phyloP scores from a whole-genome alignment of 2,797 vertebrate genomes.

The Ispidina lecontei region DNA sequence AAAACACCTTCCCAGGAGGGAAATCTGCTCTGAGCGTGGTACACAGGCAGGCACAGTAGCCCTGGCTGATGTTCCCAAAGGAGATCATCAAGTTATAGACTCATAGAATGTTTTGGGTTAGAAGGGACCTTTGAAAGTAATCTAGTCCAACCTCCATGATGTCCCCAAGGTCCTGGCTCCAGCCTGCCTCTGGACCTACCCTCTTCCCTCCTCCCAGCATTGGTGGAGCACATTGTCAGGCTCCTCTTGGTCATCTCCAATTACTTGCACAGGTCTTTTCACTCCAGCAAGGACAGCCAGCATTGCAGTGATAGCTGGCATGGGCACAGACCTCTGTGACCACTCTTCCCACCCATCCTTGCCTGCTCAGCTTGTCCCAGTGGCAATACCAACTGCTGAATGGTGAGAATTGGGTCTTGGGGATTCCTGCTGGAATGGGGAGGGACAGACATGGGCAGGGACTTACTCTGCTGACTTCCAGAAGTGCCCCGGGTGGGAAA shows the following conservation, averaged over 20 bases:
- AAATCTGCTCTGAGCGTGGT: background rate
- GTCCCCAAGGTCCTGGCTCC: background rate
- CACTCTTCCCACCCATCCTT: background rate
- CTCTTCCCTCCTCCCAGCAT: accelerated
- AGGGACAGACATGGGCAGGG: background rate
- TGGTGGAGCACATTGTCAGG: background rate
- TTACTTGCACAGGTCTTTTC: background rate
- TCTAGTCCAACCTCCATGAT: background rate
- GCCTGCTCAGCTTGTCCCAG: background rate
- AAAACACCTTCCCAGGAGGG: background rate
- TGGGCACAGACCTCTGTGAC: background rate
- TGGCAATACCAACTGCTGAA: background rate
- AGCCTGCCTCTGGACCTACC: background rate
- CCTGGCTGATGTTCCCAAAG: background rate
- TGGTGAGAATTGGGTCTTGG: background rate
- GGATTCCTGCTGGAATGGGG: accelerated
- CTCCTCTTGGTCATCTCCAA: background rate
- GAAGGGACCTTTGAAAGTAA: background rate
- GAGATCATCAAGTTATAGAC: background rate
- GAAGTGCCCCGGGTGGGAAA: slow-evolving; percentile 98
- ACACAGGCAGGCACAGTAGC: background rate
- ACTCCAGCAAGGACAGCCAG: background rate
- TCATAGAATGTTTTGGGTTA: background rate
- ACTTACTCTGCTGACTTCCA: slow-evolving; percentile 99
- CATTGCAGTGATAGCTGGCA: background rate